Evolutionary conservation across 2,113 vertebrate species (phyloP).

Genomic region (Vicugna pacos): DNA sequence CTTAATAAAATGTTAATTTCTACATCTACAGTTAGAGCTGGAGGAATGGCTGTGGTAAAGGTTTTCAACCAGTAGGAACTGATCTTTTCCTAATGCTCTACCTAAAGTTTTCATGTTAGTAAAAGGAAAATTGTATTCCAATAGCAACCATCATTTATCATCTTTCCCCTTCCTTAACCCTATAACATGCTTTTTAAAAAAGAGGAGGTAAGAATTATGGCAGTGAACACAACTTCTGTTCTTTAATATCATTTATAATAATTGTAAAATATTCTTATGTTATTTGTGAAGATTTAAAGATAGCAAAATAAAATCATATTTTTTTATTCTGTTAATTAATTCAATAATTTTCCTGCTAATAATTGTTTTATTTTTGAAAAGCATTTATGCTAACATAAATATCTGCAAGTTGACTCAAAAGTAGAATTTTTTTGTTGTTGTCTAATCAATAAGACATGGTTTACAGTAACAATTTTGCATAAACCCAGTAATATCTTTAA

Average conservation of each 20-base stretch:
- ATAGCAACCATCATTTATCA: not conserved
- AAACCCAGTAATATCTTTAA: not conserved
- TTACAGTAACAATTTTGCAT: not conserved
- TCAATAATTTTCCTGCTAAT: not conserved
- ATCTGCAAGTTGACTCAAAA: not conserved
- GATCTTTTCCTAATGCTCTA: not conserved
- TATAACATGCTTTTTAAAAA: not conserved
- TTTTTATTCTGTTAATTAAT: not conserved
- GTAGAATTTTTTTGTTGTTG: not conserved
- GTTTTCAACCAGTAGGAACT: not conserved
- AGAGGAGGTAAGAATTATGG: not conserved
- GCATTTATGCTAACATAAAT: not conserved
- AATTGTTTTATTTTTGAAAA: not conserved
- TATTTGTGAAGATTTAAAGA: not conserved
- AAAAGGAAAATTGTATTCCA: not conserved
- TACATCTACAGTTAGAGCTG: too few relatives aligned
- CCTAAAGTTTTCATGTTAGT: not conserved
- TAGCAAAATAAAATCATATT: not conserved
- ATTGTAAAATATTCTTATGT: not conserved
- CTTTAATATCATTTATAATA: not conserved
- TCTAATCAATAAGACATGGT: not conserved
- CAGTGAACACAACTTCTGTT: not conserved
- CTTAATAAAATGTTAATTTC: not conserved
- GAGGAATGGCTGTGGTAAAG: not conserved
- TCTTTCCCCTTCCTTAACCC: not conserved